Conservation (phyloP, 2,888 invertebrate species). For the Metopia argyrocephala region DNA sequence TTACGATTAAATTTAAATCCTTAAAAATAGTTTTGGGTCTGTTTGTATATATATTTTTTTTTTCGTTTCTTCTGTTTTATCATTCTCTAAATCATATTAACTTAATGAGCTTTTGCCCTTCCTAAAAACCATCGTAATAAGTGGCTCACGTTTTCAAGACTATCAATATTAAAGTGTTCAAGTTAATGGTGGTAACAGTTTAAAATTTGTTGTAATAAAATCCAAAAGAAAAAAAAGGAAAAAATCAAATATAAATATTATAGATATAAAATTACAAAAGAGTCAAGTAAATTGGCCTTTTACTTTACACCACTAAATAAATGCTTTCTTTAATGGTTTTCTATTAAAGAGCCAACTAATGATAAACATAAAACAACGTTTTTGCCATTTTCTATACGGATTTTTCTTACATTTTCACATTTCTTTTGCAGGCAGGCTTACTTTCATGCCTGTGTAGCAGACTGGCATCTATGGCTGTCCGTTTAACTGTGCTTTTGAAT, state of each 20-base stretch:
- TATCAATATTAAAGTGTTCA: conserved; percentile 30
- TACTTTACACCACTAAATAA: neutral
- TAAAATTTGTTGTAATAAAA: conserved; percentile 33
- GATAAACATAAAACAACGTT: neutral
- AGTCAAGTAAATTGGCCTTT: neutral
- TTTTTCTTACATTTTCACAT: neutral
- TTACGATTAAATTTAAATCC: no score
- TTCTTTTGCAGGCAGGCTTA: no score
- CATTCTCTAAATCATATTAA: conserved; percentile 5
- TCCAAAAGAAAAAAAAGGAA: conserved; percentile 9
- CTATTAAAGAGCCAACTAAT: neutral
- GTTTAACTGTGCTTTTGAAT: neutral
- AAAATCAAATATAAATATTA: neutral
- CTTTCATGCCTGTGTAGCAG: neutral
- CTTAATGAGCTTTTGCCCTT: conserved; percentile 27
- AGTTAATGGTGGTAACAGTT: conserved; percentile 52
- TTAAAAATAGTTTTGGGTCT: no score
- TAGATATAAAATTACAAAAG: neutral
- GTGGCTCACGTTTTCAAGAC: neutral
- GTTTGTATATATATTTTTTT: no score
- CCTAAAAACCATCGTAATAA: neutral
- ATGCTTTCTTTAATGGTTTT: neutral
- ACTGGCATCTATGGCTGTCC: neutral
- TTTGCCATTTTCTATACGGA: neutral
- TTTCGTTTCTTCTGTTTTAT: no score